phyloP scores from a whole-genome alignment of 2,797 vertebrate species.

The Pseudochirops cupreus region DNA sequence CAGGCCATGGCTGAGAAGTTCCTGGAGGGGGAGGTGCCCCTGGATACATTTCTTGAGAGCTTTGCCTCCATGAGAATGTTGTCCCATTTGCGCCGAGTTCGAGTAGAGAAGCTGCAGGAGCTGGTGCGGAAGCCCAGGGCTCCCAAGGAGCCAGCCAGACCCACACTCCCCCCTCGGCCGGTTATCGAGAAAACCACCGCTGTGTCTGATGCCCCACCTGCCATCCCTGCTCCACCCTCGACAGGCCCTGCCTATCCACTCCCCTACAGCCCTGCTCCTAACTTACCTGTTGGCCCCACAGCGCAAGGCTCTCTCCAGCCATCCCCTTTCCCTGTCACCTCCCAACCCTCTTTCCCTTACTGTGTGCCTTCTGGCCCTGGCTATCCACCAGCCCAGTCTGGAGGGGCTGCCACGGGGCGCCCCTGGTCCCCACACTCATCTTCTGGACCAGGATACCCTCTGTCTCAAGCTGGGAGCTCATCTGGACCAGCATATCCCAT shows the following conservation, averaged over 20 bases:
- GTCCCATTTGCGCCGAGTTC: conserved; percentile 92
- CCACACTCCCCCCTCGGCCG: conserved; percentile 70
- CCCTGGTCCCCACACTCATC: conserved; percentile 82
- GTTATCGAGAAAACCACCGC: conserved; percentile 76
- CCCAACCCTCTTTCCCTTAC: conserved; percentile 74
- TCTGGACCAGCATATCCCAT: conserved; percentile 70
- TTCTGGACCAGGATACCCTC: conserved; percentile 34
- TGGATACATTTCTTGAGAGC: conserved; percentile 93
- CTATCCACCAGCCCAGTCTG: neutral
- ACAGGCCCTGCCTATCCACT: conserved; percentile 85
- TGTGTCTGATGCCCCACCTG: conserved; percentile 74
- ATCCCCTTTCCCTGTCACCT: conserved; percentile 83
- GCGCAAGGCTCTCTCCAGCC: conserved; percentile 82
- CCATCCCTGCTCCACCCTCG: conserved; percentile 73
- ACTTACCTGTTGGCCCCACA: conserved; percentile 67
- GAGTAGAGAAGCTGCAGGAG: conserved; percentile 95
- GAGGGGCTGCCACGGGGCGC: neutral
- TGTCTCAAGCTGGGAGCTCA: conserved; percentile 30
- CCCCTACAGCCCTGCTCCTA: conserved; percentile 83
- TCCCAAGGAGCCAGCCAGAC: conserved; percentile 44
- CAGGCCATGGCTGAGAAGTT: conserved; percentile 94
- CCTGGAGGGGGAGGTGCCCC: conserved; percentile 90
- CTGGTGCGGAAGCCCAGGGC: conserved; percentile 85
- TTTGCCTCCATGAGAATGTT: conserved; percentile 90
- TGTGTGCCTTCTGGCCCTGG: conserved; percentile 37